phyloP scores from a whole-genome alignment of 2,113 vertebrate genomes.

The Lates calcarifer region DNA sequence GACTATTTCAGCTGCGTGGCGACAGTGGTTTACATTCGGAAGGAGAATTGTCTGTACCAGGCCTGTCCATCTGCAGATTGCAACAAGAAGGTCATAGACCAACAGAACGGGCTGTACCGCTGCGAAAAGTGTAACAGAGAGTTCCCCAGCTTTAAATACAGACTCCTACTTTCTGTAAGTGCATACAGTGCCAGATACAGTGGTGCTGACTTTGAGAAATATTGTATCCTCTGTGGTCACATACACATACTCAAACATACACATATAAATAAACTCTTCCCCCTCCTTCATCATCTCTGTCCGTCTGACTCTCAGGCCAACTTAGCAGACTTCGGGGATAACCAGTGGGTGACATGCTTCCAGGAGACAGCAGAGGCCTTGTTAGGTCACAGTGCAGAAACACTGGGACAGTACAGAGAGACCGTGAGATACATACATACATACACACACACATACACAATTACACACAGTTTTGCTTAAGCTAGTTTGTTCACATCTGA shows the following conservation, averaged over 20 bases:
- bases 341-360: slow-evolving; percentile 97
- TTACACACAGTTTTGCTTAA: slow-evolving; percentile 12
- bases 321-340: slow-evolving; percentile 91
- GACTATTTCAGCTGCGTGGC: slow-evolving; percentile 93
- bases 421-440: slow-evolving; percentile 83
- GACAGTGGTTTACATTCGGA: slow-evolving; percentile 88
- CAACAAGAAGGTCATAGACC: slow-evolving; percentile 93
- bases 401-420: slow-evolving; percentile 90
- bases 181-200: not conserved
- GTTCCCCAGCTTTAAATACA: slow-evolving; percentile 92
- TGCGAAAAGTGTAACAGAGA: slow-evolving; percentile 92
- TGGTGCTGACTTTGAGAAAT: slow-evolving; percentile 15
- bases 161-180: slow-evolving; percentile 91
- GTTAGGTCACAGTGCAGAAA: slow-evolving; percentile 88
- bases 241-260: slow-evolving; percentile 1
- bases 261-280: slow-evolving; percentile 32
- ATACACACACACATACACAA: slow-evolving; percentile 34
- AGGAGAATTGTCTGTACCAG: slow-evolving; percentile 93
- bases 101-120: slow-evolving; percentile 90
- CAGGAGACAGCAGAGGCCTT: slow-evolving; percentile 92
- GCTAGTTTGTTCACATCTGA: slow-evolving; percentile 6
- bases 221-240: slow-evolving; percentile 8
- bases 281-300: slow-evolving; percentile 25
- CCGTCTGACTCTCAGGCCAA: slow-evolving; percentile 86
- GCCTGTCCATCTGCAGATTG: slow-evolving; percentile 92